Percentiles rank a stretch among this genome's conserved stretches.
phyloP scores from a whole-genome alignment of 2,888 invertebrate species.

The Fragum sueziense region DNA sequence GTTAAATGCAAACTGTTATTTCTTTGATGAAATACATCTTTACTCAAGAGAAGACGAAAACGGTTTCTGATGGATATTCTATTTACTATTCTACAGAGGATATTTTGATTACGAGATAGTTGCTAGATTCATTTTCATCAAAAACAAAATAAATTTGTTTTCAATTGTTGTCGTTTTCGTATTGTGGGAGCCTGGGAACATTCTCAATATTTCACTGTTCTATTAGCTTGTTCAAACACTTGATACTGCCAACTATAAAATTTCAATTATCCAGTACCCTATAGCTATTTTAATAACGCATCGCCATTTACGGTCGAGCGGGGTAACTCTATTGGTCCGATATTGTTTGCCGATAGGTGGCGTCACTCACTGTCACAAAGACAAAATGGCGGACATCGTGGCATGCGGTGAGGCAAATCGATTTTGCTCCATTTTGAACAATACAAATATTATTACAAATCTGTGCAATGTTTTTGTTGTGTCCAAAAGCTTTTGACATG shows the following conservation, averaged over 20 bases:
- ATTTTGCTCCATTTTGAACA: conserved; percentile 32
- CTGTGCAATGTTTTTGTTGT: conserved; percentile 35
- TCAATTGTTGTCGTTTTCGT: background rate
- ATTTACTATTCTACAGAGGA: no score
- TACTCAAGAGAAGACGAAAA: no score
- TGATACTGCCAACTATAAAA: conserved; percentile 20
- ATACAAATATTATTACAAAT: conserved; percentile 38
- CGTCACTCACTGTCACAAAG: conserved; percentile 21
- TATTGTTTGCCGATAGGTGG: conserved; percentile 19
- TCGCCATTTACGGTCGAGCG: conserved; percentile 13
- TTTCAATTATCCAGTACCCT: conserved; percentile 13
- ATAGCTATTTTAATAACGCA: conserved; percentile 21
- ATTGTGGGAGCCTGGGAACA: conserved; percentile 4
- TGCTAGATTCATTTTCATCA: no score
- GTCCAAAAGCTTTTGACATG: background rate
- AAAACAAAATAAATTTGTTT: no score
- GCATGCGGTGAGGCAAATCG: conserved; percentile 39
- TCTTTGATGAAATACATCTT: no score
- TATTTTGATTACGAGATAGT: no score
- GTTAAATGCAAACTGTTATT: no score
- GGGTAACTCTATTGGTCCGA: conserved; percentile 16
- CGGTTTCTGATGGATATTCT: no score
- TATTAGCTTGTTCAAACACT: conserved; percentile 20
- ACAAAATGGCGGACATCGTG: conserved; percentile 26
- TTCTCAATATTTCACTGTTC: conserved; percentile 1